Base-by-base conservation (phyloP, 2,113 vertebrate species). In the Oenanthe melanoleuca region DNA sequence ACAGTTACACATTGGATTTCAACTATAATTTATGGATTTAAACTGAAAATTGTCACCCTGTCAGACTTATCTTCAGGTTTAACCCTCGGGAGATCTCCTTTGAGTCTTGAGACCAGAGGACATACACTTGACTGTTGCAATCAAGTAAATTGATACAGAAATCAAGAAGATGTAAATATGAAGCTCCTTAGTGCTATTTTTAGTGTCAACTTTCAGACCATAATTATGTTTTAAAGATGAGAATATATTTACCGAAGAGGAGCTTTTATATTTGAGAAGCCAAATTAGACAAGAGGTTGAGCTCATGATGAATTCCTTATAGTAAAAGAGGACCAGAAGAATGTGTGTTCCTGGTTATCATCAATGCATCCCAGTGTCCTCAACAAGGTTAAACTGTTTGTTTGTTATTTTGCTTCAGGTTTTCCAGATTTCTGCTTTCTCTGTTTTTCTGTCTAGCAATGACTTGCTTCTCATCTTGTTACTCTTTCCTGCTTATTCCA, bases 101-200 rank as follows among this genome's bases (percentile, higher is more conserved):
- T 83, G 23, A 57, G 26, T 72, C 55, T 40, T 25, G 70, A 87
- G 40, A 85, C 59, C 42, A 64, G 31, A 80, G 60, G 42, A 53
- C 25, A 4, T 64, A 42, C 11, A 2, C 52, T 79, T 78, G 40
- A 81, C 78, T 88, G 85, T 88, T 91, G 88, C 60, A 82, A 40
- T 94, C 56, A 9, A 96, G 89, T 95, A 94, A 93, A 93, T 94
- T 80, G 96, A 95, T 94, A 92, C 85, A 94, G 88, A 93, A 96
- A 89, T 83, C 71, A 86, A 91, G 84, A 88, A 64, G 71, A 86
- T 31, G 5, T 64, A 63, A 86, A 80, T 94, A 56, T 61, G 70
- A 87, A 91, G 74, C 63, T 94, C 71, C 67, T 88, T 89, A 82
- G 34, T 67, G 64, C 79, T 88, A 88, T 93, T 96, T 94, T 83